Percentiles rank a stretch among this genome's conserved stretches.
Conservation (phyloP, 2,113 vertebrate species). For the Dinomys branickii region DNA sequence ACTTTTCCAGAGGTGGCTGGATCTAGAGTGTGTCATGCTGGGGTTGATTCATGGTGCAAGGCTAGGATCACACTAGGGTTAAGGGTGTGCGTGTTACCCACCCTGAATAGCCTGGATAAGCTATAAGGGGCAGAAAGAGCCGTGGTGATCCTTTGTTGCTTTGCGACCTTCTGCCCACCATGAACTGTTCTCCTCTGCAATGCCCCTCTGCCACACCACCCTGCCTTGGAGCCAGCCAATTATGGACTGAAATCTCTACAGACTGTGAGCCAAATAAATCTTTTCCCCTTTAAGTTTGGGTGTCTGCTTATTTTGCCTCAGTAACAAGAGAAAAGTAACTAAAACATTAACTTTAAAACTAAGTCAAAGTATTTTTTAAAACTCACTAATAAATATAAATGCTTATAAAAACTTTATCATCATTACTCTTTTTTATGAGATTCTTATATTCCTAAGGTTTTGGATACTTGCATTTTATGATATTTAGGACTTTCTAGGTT, state of each 20-base stretch:
- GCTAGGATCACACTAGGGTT: neutral
- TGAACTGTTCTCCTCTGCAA: neutral
- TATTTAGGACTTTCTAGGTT: neutral
- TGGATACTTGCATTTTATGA: neutral
- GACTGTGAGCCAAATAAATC: neutral
- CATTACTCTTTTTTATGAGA: constrained; percentile 17
- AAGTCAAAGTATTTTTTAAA: neutral
- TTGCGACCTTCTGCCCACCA: neutral
- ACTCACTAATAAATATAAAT: neutral
- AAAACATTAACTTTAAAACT: neutral
- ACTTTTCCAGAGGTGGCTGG: neutral
- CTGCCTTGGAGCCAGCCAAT: neutral
- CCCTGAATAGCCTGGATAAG: neutral
- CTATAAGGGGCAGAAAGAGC: neutral
- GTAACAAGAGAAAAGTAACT: neutral
- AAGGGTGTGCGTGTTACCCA: neutral
- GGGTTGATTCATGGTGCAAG: neutral
- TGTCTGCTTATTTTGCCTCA: neutral
- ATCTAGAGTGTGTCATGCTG: neutral
- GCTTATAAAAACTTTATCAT: neutral
- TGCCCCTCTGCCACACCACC: neutral
- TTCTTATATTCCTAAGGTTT: neutral
- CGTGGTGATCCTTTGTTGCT: neutral
- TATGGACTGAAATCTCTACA: neutral
- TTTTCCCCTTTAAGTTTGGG: neutral